Percentiles rank a stretch among this genome's conserved stretches.
phyloP scores from a whole-genome alignment of 2,113 vertebrate species.

The western clawed frog (Xenopus tropicalis) region UCB_Xtro_10.0 CM004444.2:58577501-58578000 shows the following conservation, averaged over 20 bases:
- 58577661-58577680: too few species aligned
- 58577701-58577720: too few species aligned
- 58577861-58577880: conserved; percentile 25
- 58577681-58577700: too few species aligned
- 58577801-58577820: neutral
- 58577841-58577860: conserved; percentile 13
- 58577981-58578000: conserved; percentile 24
- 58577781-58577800: neutral
- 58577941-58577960: conserved; percentile 16
- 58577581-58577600: too few species aligned
- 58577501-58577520: too few species aligned
- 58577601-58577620: too few species aligned
- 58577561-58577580: too few species aligned
- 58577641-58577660: too few species aligned
- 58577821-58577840: neutral
- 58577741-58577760: neutral
- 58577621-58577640: too few species aligned
- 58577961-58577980: conserved; percentile 27
- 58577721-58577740: too few species aligned
- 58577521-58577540: too few species aligned
- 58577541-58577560: too few species aligned
- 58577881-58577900: conserved; percentile 20
- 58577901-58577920: conserved; percentile 12
- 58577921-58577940: conserved; percentile 14
- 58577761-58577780: neutral